Evolutionary conservation across 1,140 invertebrate species (phyloP).

Genomic region (Drosophila nikananu): DNA sequence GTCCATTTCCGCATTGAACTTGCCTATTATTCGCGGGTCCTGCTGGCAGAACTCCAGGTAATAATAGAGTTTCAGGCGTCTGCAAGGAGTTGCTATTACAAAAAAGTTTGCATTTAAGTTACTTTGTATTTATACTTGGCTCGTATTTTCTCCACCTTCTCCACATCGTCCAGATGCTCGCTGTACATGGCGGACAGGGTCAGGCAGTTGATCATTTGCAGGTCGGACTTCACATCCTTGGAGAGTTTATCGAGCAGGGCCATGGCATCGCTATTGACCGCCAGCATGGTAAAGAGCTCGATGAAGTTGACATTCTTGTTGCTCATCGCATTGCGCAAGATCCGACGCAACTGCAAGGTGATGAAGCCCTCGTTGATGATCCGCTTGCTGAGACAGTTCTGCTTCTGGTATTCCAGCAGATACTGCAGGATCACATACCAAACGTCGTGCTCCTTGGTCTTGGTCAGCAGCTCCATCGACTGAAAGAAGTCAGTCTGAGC

Average conservation of each 20-base stretch:
- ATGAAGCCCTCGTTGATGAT: slow-evolving; percentile 76
- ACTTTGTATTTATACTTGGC: slow-evolving; percentile 37
- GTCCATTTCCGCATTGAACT: slow-evolving; percentile 77
- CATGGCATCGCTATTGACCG: slow-evolving; percentile 54
- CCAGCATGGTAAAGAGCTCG: slow-evolving; percentile 75
- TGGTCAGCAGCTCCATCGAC: slow-evolving; percentile 74
- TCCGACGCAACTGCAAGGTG: slow-evolving; percentile 68
- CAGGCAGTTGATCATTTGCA: slow-evolving; percentile 74
- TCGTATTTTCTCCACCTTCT: slow-evolving; percentile 56
- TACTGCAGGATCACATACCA: slow-evolving; percentile 81
- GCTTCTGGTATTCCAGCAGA: slow-evolving; percentile 71
- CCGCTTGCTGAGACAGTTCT: slow-evolving; percentile 50
- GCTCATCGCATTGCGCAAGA: slow-evolving; percentile 68
- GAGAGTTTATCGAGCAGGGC: slow-evolving; percentile 62
- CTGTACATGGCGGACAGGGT: slow-evolving; percentile 81
- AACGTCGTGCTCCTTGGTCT: slow-evolving; percentile 72
- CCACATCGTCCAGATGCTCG: slow-evolving; percentile 60
- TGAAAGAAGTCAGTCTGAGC: slow-evolving; percentile 72
- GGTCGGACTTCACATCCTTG: slow-evolving; percentile 72
- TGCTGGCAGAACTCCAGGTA: slow-evolving; percentile 81
- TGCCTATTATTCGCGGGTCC: slow-evolving; percentile 71
- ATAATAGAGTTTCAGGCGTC: slow-evolving; percentile 78
- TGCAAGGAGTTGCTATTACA: slow-evolving; percentile 6
- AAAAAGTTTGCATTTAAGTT: background rate
- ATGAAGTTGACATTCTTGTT: slow-evolving; percentile 74